Evolutionary conservation across 2,888 invertebrate species (phyloP).

Genomic region (Gastracanthus pulcherrimus): DNA sequence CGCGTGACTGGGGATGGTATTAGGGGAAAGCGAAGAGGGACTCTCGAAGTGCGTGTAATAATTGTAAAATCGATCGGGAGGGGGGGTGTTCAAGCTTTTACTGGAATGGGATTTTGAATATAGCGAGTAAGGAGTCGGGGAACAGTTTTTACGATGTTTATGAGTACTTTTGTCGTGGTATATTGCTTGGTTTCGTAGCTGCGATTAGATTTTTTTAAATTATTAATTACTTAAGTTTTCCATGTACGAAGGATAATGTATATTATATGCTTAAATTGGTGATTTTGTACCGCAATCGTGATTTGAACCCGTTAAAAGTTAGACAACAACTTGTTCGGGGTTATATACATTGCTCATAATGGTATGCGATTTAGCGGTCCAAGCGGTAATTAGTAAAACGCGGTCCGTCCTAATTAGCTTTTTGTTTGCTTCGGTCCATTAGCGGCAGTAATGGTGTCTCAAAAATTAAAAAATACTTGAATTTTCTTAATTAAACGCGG

Average conservation of each 20-base stretch:
- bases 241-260: background rate
- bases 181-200: background rate
- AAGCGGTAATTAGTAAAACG: background rate
- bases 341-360: background rate
- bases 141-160: background rate
- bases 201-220: no score
- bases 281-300: background rate
- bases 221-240: background rate
- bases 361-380: background rate
- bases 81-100: background rate
- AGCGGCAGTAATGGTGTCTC: background rate
- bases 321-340: background rate
- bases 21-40: background rate
- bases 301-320: background rate
- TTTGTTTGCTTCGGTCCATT: background rate
- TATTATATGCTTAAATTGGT: background rate
- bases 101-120: background rate
- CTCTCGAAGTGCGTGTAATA: no score
- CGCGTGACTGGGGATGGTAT: background rate
- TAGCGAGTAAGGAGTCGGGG: background rate
- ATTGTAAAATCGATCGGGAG: background rate
- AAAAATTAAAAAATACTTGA: background rate
- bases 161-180: background rate
- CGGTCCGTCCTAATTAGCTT: background rate
- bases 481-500: no score